Percentiles rank a stretch among this genome's conserved stretches.
phyloP scores from a whole-genome alignment of 1,140 invertebrate genomes.

The Lordiphosa collinella region DNA sequence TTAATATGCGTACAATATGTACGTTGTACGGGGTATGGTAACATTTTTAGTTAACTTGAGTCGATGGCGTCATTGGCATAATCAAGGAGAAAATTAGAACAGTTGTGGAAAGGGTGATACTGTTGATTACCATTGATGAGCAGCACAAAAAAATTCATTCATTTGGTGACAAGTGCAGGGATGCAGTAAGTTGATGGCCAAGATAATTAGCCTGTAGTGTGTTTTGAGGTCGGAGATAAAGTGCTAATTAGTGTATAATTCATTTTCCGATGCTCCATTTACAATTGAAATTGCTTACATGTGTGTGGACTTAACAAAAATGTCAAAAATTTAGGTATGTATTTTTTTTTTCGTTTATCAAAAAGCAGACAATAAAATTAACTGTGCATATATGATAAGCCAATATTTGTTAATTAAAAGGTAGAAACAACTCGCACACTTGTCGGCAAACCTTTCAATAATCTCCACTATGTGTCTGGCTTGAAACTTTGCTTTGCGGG shows the following conservation, averaged over 20 bases:
- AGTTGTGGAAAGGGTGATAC: neutral
- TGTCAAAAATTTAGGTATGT: slow-evolving; percentile 12
- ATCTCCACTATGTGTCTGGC: neutral
- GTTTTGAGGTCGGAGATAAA: slow-evolving; percentile 5
- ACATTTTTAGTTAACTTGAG: neutral
- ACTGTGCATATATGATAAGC: slow-evolving; percentile 44
- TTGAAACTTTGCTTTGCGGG: neutral
- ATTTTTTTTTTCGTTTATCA: slow-evolving; percentile 8
- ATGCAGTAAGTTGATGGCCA: slow-evolving; percentile 13
- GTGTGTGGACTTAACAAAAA: neutral
- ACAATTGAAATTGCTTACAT: neutral
- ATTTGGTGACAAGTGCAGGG: no score
- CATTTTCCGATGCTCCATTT: slow-evolving; percentile 1
- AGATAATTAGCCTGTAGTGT: slow-evolving; percentile 7
- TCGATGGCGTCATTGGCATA: slow-evolving; percentile 6
- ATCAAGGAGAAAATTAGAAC: neutral
- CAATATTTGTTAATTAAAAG: slow-evolving; percentile 71
- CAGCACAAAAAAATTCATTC: neutral
- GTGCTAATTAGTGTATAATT: slow-evolving; percentile 28
- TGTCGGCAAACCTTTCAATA: slow-evolving; percentile 57
- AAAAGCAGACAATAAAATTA: slow-evolving; percentile 33
- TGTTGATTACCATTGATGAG: neutral
- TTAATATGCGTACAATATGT: neutral
- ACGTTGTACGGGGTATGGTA: neutral
- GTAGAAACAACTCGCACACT: slow-evolving; percentile 38